These are phyloP conservation scores for Lutjanus campechanus DNA, from an alignment of 2,797 vertebrate genomes.

Conservation along the genomic window DNA sequence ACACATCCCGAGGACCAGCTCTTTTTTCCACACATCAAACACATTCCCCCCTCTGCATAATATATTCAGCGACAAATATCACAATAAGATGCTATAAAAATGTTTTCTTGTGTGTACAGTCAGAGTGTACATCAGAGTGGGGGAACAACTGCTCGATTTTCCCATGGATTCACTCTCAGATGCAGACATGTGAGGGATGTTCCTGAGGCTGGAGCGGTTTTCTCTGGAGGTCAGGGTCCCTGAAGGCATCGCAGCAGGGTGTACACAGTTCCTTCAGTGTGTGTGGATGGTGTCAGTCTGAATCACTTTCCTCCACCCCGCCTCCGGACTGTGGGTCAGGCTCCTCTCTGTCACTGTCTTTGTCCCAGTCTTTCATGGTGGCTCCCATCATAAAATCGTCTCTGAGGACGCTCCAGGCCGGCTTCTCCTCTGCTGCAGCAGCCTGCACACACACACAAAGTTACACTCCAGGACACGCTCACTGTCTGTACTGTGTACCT, in stretches of 20 bases:
- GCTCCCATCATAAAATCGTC: conserved; percentile 98
- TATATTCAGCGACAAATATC: background rate
- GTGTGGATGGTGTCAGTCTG: conserved; percentile 64
- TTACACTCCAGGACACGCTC: background rate
- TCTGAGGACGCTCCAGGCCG: conserved; percentile 91
- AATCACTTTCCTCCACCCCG: conserved; percentile 76
- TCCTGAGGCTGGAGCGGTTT: background rate
- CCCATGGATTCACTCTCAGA: background rate
- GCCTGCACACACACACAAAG: conserved; percentile 14
- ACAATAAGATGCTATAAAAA: background rate
- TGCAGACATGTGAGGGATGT: background rate
- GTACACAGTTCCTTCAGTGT: background rate
- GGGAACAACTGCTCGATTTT: background rate
- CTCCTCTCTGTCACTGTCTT: conserved; percentile 84
- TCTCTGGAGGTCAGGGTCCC: background rate
- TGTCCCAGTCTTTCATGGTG: conserved; percentile 98
- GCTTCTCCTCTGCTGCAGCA: conserved; percentile 79
- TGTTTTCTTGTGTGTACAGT: background rate
- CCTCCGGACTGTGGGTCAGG: background rate
- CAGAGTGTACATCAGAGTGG: background rate
- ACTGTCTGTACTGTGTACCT: background rate
- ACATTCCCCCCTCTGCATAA: background rate
- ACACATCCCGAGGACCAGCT: no score
- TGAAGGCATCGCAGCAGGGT: background rate
- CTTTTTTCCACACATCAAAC: no score